Conservation (phyloP, 2,797 vertebrate species). For the Danio kyathit region DNA sequence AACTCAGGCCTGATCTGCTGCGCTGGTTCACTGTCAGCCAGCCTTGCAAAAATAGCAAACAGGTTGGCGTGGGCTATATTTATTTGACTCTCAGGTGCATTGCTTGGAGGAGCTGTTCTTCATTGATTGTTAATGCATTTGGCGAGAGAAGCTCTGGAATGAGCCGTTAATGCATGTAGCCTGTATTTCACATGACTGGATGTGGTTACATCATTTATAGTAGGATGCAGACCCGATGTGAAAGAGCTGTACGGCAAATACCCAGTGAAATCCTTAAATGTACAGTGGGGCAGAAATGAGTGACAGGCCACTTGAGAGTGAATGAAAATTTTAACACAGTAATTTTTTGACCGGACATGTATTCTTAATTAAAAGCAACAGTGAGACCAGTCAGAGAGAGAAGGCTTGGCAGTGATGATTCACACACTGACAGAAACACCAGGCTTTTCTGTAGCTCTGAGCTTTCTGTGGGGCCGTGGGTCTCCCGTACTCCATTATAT, state of each 20-base stretch:
- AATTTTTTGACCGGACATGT: constrained; percentile 35
- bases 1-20: constrained; percentile 36
- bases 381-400: constrained; percentile 32
- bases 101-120: constrained; percentile 43
- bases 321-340: constrained; percentile 38
- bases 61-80: constrained; percentile 55
- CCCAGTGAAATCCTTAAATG: constrained; percentile 27
- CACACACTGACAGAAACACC: constrained; percentile 30
- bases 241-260: constrained; percentile 28
- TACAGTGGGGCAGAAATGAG: constrained; percentile 12
- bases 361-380: constrained; percentile 48
- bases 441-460: constrained; percentile 25
- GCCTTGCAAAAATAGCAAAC: constrained; percentile 53
- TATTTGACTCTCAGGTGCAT: constrained; percentile 50
- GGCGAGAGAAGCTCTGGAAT: constrained; percentile 34
- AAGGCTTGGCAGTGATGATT: constrained; percentile 42
- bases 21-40: constrained; percentile 46
- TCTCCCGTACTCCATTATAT: constrained; percentile 35
- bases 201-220: constrained; percentile 52
- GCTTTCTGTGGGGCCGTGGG: constrained; percentile 26
- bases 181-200: constrained; percentile 50
- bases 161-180: constrained; percentile 43
- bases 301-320: constrained; percentile 41
- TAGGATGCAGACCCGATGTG: constrained; percentile 23
- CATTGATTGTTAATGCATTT: constrained; percentile 48